Percentiles rank a stretch among this genome's conserved stretches.
Conservation (phyloP, 2,888 invertebrate genomes). For the Opisthograptis luteolata region DNA sequence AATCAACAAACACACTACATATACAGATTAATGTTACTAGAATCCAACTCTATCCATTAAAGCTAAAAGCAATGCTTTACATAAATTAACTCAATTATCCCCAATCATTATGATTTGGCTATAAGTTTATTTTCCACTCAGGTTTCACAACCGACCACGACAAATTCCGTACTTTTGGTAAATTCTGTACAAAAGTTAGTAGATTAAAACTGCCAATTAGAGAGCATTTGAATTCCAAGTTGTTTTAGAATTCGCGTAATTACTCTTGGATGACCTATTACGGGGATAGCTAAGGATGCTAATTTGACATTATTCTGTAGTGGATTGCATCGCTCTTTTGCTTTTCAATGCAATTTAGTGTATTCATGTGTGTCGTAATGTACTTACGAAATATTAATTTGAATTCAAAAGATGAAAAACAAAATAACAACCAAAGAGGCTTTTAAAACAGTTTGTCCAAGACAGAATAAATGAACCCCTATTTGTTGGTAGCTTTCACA, state of each 20-base stretch:
- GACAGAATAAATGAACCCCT: too few species aligned
- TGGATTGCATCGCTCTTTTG: constrained; percentile 34
- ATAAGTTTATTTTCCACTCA: constrained; percentile 75
- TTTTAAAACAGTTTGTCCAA: too few species aligned
- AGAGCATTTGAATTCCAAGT: constrained; percentile 80
- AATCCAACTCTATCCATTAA: too few species aligned
- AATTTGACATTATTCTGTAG: constrained; percentile 60
- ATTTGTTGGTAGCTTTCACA: too few species aligned
- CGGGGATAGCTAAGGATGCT: constrained; percentile 59
- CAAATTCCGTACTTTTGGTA: constrained; percentile 77
- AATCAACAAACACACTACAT: too few species aligned
- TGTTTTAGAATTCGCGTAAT: constrained; percentile 81
- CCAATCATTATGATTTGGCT: constrained; percentile 64
- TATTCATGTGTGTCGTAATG: not conserved
- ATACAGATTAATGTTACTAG: too few species aligned
- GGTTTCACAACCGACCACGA: constrained; percentile 75
- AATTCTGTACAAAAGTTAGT: constrained; percentile 81
- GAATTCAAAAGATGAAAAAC: too few species aligned
- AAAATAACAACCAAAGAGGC: too few species aligned
- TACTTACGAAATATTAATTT: not conserved
- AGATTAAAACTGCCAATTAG: constrained; percentile 84
- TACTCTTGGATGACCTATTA: constrained; percentile 79
- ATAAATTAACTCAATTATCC: constrained; percentile 66
- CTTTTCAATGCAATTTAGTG: constrained; percentile 11
- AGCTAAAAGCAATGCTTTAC: constrained; percentile 52